Evolutionary conservation across 2,113 vertebrate species (phyloP), one percentile per base, ranked within the genome.

Genomic region (Nibea albiflora): DNA sequence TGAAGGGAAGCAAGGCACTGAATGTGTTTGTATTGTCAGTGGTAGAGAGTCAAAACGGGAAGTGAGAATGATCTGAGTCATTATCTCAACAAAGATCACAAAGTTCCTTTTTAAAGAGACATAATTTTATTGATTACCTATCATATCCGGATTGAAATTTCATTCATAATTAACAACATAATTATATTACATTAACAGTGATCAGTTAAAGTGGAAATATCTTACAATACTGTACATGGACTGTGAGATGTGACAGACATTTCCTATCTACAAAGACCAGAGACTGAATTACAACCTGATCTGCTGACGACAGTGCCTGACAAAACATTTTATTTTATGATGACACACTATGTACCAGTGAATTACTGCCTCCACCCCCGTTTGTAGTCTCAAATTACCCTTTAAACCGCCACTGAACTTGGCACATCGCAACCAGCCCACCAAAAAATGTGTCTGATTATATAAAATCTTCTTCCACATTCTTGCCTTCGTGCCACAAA

Each of bases 341-440:
- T 64, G 44, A 77, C 58, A 64, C 80, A 44, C 46, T 28, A 7
- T 60, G 68, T 39, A 76, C 26, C 75, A 82, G 56, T 72, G 31
- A 74, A 78, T 53, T 69, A 19, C 60, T 66, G 84, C 77, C 49
- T 66, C 69, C 83, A 16, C 62, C 56, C 62, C 53, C 46, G 64
- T 79, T 78, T 79, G 62, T 61, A 57, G 54, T 78, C 63, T 75
- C 69, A 78, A 78, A 80, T 88, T 26, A 76, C 62, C 77, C 84
- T 88, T 88, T 83, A 81, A 81, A 73, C 69, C 73, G 77, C 68
- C 15, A 44, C 83, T 76, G 47, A 84, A 77, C 63, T 85, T 63
- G 58, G 63, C 67, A 84, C 52, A 74, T 87, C 62, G 56, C 75
- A 78, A 62, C 77, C 85, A 75, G 3, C 81, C 73, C 77, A 78